phyloP scores from a whole-genome alignment of 1,140 invertebrate species.

The Caenorhabditis inopinata region DNA sequence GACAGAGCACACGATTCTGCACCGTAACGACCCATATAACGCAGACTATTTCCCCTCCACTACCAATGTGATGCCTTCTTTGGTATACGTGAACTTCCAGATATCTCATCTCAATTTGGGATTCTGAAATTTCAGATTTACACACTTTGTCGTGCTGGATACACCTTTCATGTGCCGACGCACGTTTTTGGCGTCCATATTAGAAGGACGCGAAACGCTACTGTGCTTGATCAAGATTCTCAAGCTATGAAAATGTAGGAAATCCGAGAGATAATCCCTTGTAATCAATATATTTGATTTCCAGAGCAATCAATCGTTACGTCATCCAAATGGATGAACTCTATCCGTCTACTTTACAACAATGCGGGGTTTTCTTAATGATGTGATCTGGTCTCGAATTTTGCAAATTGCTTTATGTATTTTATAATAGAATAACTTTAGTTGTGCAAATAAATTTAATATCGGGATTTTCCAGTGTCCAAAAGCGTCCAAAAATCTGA shows the following conservation, averaged over 20 bases:
- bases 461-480: no score
- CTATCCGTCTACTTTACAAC: not conserved
- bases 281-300: not conserved
- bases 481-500: no score
- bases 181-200: not conserved
- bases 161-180: not conserved
- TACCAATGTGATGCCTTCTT: not conserved
- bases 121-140: not conserved
- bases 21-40: not conserved
- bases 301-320: not conserved
- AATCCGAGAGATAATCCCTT: not conserved
- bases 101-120: not conserved
- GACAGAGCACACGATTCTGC: not conserved
- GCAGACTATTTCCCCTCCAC: constrained; percentile 12
- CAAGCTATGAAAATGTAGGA: not conserved
- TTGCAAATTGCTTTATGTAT: not conserved
- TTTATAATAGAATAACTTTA: not conserved
- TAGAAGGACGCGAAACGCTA: not conserved
- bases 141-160: not conserved
- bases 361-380: constrained; percentile 7
- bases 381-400: not conserved
- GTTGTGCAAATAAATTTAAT: not conserved
- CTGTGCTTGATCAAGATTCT: not conserved
- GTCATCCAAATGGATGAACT: not conserved
- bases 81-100: not conserved